A percentile compares a stretch with the other conserved stretches of the same genome.
These are phyloP conservation scores for Natator depressus DNA, from an alignment of 2,113 vertebrate species.

Conservation along the genomic window DNA sequence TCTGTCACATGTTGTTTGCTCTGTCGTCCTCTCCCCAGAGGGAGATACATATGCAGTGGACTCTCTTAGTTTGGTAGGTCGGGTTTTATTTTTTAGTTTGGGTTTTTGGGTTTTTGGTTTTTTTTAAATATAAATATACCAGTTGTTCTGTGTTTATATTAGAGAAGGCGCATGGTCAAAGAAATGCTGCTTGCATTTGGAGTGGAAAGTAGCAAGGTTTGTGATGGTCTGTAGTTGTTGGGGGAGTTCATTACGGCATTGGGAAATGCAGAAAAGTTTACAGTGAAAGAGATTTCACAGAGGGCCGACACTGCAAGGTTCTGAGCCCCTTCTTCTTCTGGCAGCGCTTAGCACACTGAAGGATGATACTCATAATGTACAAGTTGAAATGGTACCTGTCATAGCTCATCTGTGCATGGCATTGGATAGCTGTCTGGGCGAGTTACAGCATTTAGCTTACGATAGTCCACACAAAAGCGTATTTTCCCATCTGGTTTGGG, in stretches of 20 bases:
- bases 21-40: not conserved
- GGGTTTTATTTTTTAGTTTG: not conserved
- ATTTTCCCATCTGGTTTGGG: no score
- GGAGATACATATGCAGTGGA: not conserved
- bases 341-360: not conserved
- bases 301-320: accelerated
- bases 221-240: not conserved
- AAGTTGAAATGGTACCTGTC: not conserved
- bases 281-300: not conserved
- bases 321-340: not conserved
- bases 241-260: not conserved
- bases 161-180: not conserved
- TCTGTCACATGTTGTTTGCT: not conserved
- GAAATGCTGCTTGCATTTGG: not conserved
- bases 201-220: not conserved
- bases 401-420: no score
- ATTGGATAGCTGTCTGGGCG: no score
- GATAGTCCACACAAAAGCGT: no score
- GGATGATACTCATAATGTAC: accelerated
- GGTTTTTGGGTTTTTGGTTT: not conserved
- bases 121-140: not conserved
- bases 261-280: not conserved
- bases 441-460: no score
- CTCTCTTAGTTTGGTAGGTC: not conserved
- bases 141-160: not conserved